These are phyloP conservation scores for Hyposoter didymator DNA, from an alignment of 2,888 invertebrate species.

Conservation along the genomic window DNA sequence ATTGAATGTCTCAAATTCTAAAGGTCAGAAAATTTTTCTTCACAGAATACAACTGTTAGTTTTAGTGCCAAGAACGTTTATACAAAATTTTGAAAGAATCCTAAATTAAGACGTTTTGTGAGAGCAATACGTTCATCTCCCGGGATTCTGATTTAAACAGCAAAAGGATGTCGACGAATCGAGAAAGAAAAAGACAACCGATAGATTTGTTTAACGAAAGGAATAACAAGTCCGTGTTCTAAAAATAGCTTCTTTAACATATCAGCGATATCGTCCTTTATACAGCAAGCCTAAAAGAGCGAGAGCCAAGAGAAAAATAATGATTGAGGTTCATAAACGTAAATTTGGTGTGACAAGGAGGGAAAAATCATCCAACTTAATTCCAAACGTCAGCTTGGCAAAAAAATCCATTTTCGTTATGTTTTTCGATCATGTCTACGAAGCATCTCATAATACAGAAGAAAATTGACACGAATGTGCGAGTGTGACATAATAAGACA, in stretches of 20 bases:
- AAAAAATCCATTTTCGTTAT: slow-evolving; percentile 25
- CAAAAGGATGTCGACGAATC: not conserved
- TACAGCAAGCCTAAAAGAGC: slow-evolving; percentile 39
- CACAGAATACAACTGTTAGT: too few relatives aligned
- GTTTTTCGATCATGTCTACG: not conserved
- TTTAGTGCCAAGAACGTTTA: too few relatives aligned
- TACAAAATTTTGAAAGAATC: too few relatives aligned
- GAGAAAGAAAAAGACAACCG: not conserved
- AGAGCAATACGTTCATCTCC: too few relatives aligned
- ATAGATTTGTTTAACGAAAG: not conserved
- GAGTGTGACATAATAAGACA: slow-evolving; percentile 7
- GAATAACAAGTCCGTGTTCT: slow-evolving; percentile 3
- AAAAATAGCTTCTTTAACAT: slow-evolving; percentile 53
- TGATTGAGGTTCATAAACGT: slow-evolving; percentile 18
- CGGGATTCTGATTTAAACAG: not conserved
- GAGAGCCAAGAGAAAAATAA: not conserved
- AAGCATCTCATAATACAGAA: not conserved
- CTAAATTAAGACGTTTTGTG: too few relatives aligned
- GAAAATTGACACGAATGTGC: not conserved
- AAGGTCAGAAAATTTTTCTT: too few relatives aligned
- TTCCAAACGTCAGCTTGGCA: not conserved
- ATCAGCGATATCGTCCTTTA: slow-evolving; percentile 58
- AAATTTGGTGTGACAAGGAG: slow-evolving; percentile 52
- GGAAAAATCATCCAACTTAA: slow-evolving; percentile 25
- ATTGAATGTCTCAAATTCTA: too few relatives aligned